Conservation (phyloP, 1,140 invertebrate species). For the Mya arenaria region DNA sequence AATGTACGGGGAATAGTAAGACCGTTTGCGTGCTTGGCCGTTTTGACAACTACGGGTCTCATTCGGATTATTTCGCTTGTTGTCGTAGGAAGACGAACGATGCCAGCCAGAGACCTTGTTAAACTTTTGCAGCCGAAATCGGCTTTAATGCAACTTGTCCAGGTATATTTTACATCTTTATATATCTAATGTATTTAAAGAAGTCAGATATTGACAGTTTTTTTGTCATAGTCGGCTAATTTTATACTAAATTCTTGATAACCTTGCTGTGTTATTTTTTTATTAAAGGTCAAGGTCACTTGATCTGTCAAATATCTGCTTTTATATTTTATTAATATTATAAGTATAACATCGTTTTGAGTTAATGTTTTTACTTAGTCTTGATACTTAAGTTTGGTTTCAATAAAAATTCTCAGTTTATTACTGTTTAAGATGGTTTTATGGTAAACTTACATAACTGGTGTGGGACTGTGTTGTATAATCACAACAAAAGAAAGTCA, state of each 20-base stretch:
- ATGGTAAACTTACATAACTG: neutral
- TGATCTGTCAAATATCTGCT: neutral
- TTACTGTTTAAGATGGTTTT: neutral
- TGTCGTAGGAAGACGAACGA: neutral
- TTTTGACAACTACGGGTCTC: no score
- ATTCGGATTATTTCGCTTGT: neutral
- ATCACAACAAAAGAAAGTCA: neutral
- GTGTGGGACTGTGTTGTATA: neutral
- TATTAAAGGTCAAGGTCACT: conserved; percentile 35
- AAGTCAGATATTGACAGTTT: neutral
- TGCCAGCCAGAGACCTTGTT: conserved; percentile 39
- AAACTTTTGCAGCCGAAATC: conserved; percentile 41
- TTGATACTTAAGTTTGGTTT: neutral
- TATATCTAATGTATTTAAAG: neutral
- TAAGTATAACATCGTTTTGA: neutral
- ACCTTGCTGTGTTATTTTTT: conserved; percentile 20
- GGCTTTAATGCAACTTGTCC: conserved; percentile 29
- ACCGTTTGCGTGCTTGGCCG: no score
- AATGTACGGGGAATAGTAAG: no score
- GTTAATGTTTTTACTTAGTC: neutral
- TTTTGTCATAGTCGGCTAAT: neutral
- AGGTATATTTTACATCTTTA: conserved; percentile 7
- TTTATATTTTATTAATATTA: neutral
- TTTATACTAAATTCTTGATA: neutral
- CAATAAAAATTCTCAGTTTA: neutral